Conservation (phyloP, 2,888 invertebrate species). For the Suillia variegata region DNA sequence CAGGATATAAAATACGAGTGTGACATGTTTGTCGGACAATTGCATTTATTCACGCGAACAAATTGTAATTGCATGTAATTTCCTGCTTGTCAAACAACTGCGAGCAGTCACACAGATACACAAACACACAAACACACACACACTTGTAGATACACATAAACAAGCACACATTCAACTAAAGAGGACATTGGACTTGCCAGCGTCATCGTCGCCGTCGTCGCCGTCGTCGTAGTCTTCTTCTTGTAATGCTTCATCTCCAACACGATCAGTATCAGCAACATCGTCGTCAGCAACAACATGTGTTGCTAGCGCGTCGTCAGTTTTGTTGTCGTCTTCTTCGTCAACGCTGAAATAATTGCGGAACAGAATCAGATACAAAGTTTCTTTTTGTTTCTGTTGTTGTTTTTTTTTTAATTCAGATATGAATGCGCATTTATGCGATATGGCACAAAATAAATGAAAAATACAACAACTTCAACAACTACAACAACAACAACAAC, state of each 20-base stretch:
- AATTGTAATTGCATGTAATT: constrained; percentile 55
- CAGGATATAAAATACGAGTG: not conserved
- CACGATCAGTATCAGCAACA: constrained; percentile 21
- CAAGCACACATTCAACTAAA: not conserved
- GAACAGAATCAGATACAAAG: constrained; percentile 28
- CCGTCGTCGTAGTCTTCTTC: not conserved
- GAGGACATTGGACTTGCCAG: not conserved
- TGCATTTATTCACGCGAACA: constrained; percentile 54
- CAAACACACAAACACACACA: constrained; percentile 19
- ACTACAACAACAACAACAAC: not conserved
- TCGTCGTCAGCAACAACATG: not conserved
- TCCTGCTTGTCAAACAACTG: constrained; percentile 45
- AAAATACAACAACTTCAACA: not conserved
- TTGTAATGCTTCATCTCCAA: constrained; percentile 18
- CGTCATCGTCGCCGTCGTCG: not conserved
- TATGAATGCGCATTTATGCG: constrained; percentile 1
- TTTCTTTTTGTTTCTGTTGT: no score
- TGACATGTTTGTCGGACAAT: constrained; percentile 41
- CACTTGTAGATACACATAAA: constrained; percentile 21
- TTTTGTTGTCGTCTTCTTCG: not conserved
- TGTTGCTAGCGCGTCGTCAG: not conserved
- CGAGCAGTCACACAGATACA: no score
- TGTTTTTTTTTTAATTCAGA: no score
- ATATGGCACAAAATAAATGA: not conserved
- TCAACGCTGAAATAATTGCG: constrained; percentile 29